Base-by-base conservation (phyloP, 2,797 vertebrate species). In the Eulemur mongoz region DNA sequence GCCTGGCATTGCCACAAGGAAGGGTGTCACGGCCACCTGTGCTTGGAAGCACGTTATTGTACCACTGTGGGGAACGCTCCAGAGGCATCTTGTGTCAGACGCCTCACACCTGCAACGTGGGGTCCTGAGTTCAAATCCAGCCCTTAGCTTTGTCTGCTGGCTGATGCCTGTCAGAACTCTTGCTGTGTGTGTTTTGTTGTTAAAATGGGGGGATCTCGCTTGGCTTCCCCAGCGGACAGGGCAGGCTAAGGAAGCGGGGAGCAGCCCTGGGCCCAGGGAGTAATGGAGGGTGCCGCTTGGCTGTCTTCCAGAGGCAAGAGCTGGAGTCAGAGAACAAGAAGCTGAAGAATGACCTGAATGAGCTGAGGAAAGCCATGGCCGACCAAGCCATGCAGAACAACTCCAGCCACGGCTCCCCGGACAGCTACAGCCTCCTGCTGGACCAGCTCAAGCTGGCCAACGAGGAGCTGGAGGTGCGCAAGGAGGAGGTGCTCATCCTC, bases 321-420 rank as follows among this genome's bases (percentile, higher is more conserved):
- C 98, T 99, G 70, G 99, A 99, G 91, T 99, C 99, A 0, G 99
- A 99, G 98, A 99, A 99, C 98, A 99, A 99, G 98, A 99, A 99
- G 84, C 99, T 99, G 94, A 99, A 99, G 98, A 99, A 99, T 0
- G 99, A 99, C 72, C 98, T 99, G 69, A 99, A 99, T 0, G 99
- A 99, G 91, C 98, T 99, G 97, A 98, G 99, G 98, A 99, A 99
- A 97, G 96, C 98, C 0, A 61, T 99, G 0, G 98, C 98, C 0
- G 99, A 99, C 12, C 98, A 94, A 0, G 99, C 99, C 8, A 97
- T 97, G 0, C 97, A 99, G 63, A 98, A 98, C 97, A 96, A 98
- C 92, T 98, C 99, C 0, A 98, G 99, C 86, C 98, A 94, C 0
- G 98, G 99, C 23, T 89, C 98, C 45, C 98, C 99, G 61, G 99